Conservation (phyloP, 2,797 vertebrate species). For the Alectoris magna region DNA sequence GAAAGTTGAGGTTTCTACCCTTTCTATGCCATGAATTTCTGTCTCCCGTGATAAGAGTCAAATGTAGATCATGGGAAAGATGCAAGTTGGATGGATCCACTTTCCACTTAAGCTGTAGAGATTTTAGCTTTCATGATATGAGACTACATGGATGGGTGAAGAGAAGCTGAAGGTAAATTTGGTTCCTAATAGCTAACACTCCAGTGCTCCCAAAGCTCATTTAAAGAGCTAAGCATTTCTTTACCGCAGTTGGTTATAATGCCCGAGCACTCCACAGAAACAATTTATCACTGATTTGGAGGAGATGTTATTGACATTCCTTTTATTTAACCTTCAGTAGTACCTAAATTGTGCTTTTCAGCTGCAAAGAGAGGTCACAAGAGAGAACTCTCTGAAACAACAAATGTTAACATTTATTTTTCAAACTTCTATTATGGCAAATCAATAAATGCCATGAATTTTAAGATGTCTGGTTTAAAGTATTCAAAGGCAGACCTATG, state of each 20-base stretch:
- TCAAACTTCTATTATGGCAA: background rate
- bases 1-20: background rate
- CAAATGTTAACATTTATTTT: background rate
- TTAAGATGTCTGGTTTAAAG: background rate
- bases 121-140: background rate
- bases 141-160: background rate
- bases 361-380: background rate
- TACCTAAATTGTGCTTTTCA: background rate
- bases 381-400: background rate
- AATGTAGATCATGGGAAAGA: background rate
- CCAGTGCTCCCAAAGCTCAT: slow-evolving; percentile 14
- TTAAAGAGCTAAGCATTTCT: background rate
- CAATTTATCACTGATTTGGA: slow-evolving; percentile 4
- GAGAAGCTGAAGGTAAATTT: background rate
- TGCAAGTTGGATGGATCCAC: background rate
- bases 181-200: background rate
- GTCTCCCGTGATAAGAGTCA: background rate
- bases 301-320: background rate
- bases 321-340: slow-evolving; percentile 38
- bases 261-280: slow-evolving; percentile 1
- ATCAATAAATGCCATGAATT: background rate
- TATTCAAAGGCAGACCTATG: background rate
- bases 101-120: background rate
- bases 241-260: background rate
- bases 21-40: background rate